phyloP scores from a whole-genome alignment of 2,797 vertebrate genomes.

The Amazonetta brasiliensis region DNA sequence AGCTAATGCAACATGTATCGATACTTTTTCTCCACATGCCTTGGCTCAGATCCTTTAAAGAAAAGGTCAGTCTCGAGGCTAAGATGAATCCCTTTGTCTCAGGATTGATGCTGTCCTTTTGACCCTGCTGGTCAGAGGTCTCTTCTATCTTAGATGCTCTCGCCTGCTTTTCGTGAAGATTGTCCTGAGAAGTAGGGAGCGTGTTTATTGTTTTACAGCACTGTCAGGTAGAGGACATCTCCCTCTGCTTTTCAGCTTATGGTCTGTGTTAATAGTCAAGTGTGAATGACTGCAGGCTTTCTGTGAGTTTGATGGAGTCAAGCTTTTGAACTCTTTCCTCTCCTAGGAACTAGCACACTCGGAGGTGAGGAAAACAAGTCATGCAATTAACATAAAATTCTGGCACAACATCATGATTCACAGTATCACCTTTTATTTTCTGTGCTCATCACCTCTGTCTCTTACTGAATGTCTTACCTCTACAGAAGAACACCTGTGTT shows the following conservation, averaged over 20 bases:
- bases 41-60: conserved; percentile 10
- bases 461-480: not conserved
- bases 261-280: not conserved
- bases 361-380: conserved; percentile 15
- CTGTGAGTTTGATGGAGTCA: not conserved
- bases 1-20: not conserved
- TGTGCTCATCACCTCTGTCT: not conserved
- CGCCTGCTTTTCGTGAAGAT: not conserved
- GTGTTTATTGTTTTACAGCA: not conserved
- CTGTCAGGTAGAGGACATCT: conserved; percentile 3
- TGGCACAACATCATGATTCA: not conserved
- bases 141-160: not conserved
- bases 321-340: conserved; percentile 37
- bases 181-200: not conserved
- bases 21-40: conserved; percentile 11
- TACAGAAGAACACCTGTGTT: not conserved
- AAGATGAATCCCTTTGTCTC: conserved; percentile 22
- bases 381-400: conserved; percentile 39
- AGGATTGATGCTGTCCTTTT: not conserved
- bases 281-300: conserved; percentile 22
- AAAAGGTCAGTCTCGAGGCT: not conserved
- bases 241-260: conserved; percentile 32
- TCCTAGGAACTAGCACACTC: not conserved
- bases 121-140: not conserved
- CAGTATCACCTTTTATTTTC: not conserved